phyloP scores from a whole-genome alignment of 2,797 vertebrate genomes.

The Luscinia luscinia region DNA sequence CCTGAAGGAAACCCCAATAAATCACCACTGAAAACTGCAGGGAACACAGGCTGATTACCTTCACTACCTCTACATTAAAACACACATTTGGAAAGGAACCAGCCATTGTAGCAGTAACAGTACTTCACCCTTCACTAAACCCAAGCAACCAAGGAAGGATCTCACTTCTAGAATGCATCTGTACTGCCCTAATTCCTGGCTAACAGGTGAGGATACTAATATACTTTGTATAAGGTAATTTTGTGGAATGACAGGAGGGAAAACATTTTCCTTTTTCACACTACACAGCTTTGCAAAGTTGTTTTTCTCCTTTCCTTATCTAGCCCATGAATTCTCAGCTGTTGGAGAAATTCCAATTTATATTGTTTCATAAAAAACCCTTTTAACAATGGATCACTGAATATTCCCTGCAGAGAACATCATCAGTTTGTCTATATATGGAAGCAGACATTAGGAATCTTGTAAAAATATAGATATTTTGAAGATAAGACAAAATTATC shows the following conservation, averaged over 20 bases:
- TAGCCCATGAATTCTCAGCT: neutral
- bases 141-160: neutral
- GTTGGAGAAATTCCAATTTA: neutral
- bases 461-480: neutral
- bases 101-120: neutral
- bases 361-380: neutral
- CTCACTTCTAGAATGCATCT: neutral
- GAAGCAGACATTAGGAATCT: neutral
- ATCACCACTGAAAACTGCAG: neutral
- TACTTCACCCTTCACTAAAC: neutral
- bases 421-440: neutral
- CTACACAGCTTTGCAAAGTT: neutral
- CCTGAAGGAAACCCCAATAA: neutral
- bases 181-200: neutral
- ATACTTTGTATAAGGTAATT: neutral
- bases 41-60: neutral
- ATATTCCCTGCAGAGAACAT: neutral
- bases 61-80: neutral
- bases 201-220: neutral
- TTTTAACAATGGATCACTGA: neutral
- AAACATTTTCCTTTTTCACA: neutral
- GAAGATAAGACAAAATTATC: constrained; percentile 31
- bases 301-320: neutral
- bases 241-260: neutral
- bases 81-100: neutral